A percentile compares a stretch with the other conserved stretches of the same genome.
phyloP scores from a whole-genome alignment of 1,140 invertebrate species.

The Sycophila sp. region DNA sequence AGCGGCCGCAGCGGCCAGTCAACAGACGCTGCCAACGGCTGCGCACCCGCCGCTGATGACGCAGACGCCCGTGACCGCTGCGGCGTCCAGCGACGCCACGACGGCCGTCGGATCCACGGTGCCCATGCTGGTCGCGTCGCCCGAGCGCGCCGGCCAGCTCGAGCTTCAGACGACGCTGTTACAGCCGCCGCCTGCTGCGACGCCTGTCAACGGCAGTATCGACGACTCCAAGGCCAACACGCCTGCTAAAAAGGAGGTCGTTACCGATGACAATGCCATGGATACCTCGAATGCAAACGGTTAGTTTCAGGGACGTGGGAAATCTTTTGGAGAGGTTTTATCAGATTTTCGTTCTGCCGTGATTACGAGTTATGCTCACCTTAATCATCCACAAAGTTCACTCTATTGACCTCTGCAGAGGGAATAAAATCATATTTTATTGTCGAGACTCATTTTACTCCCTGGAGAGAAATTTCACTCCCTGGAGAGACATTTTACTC shows the following conservation, averaged over 20 bases:
- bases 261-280: not conserved
- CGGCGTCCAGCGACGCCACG: constrained; percentile 44
- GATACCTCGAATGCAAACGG: constrained; percentile 3
- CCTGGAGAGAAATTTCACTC: too few species aligned
- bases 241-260: constrained; percentile 6
- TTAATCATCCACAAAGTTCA: too few species aligned
- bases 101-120: too few species aligned
- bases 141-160: not conserved
- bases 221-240: not conserved
- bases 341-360: not conserved
- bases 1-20: constrained; percentile 42
- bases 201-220: not conserved
- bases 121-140: constrained; percentile 27
- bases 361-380: not conserved
- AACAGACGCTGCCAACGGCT: constrained; percentile 22
- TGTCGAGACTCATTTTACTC: too few species aligned
- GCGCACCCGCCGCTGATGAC: constrained; percentile 6
- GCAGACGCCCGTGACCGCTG: constrained; percentile 16
- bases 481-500: too few species aligned
- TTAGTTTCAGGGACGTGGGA: too few species aligned
- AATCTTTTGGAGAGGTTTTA: too few species aligned
- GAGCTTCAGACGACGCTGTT: constrained; percentile 13
- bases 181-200: constrained; percentile 16
- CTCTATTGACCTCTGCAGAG: too few species aligned
- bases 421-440: too few species aligned